Percentiles rank a stretch among this genome's conserved stretches.
phyloP scores from a whole-genome alignment of 2,888 invertebrate species.

The Sarcophaga caerulescens region DNA sequence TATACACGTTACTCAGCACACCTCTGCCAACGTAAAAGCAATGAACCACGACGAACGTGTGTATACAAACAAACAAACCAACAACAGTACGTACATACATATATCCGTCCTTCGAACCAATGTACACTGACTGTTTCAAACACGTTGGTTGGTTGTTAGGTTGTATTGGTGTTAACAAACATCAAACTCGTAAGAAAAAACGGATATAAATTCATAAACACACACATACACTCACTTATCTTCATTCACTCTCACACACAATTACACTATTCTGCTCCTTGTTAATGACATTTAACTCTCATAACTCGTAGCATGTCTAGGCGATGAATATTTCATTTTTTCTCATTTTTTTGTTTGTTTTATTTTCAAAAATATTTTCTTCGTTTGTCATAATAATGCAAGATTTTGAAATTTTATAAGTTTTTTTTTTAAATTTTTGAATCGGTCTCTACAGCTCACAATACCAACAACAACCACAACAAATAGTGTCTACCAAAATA shows the following conservation, averaged over 20 bases:
- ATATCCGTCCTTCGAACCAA: slow-evolving; percentile 36
- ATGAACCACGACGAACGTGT: slow-evolving; percentile 36
- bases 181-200: slow-evolving; percentile 22
- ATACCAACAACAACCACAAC: slow-evolving; percentile 43
- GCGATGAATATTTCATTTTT: neutral
- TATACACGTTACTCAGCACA: neutral
- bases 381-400: slow-evolving; percentile 61
- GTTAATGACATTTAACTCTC: neutral
- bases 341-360: neutral
- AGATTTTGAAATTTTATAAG: slow-evolving; percentile 59
- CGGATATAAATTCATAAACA: neutral
- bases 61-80: slow-evolving; percentile 33
- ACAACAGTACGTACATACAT: slow-evolving; percentile 19
- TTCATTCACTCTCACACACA: too few species aligned
- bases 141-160: slow-evolving; percentile 14
- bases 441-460: slow-evolving; percentile 53
- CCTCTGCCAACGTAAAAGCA: slow-evolving; percentile 56
- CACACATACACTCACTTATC: neutral
- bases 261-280: neutral
- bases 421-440: slow-evolving; percentile 50
- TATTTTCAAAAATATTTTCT: slow-evolving; percentile 38
- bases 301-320: neutral
- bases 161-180: slow-evolving; percentile 48
- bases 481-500: slow-evolving; percentile 28
- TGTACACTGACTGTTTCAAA: slow-evolving; percentile 69